These are phyloP conservation scores for Drosophila buzzatii DNA, from an alignment of 2,888 invertebrate species.

Conservation along the genomic window DNA sequence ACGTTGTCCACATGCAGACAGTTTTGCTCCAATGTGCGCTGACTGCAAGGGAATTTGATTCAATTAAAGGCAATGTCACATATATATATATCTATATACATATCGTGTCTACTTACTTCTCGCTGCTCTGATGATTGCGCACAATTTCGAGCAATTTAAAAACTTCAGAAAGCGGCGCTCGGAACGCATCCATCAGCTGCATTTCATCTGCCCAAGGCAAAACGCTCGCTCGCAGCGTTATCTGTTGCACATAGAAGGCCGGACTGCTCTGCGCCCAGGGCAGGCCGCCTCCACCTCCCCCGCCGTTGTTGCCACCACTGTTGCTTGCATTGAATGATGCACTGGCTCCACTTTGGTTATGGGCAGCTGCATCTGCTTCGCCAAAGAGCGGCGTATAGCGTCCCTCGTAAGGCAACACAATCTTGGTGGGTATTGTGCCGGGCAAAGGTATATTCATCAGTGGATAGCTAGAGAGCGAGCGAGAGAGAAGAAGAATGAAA, in stretches of 20 bases:
- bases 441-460: constrained; percentile 94
- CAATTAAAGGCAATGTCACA: constrained; percentile 62
- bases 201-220: constrained; percentile 94
- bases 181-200: constrained; percentile 94
- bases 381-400: constrained; percentile 77
- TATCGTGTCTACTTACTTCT: constrained; percentile 75
- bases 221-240: constrained; percentile 91
- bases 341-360: constrained; percentile 48
- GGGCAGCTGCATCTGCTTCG: constrained; percentile 19
- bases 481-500: neutral
- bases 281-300: constrained; percentile 72
- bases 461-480: constrained; percentile 89
- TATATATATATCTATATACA: constrained; percentile 18
- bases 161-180: constrained; percentile 95
- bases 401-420: constrained; percentile 87
- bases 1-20: constrained; percentile 95
- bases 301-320: constrained; percentile 15
- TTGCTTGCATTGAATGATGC: constrained; percentile 40
- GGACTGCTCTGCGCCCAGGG: constrained; percentile 88
- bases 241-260: constrained; percentile 91
- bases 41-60: constrained; percentile 85
- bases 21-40: constrained; percentile 91
- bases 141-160: constrained; percentile 95
- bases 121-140: constrained; percentile 89
- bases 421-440: constrained; percentile 93